Conservation (phyloP, 2,113 vertebrate species). For the Protobothrops flavoviridis region DNA sequence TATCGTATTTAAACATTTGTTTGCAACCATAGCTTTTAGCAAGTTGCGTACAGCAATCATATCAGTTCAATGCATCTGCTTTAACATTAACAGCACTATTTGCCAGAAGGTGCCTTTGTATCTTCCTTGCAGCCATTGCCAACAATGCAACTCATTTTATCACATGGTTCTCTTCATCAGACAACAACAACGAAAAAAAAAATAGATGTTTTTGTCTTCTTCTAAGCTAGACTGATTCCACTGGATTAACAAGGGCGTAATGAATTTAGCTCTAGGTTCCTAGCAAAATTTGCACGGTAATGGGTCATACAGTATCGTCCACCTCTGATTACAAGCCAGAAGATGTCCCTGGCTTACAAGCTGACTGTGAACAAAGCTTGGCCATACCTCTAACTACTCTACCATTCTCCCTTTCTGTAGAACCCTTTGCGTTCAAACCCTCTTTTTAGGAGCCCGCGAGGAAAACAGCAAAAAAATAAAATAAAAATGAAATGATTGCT, state of each 20-base stretch:
- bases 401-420: not conserved
- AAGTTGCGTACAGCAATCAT: not conserved
- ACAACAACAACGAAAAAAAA: not conserved
- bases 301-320: not conserved
- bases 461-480: not conserved
- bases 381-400: not conserved
- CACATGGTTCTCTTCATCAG: not conserved
- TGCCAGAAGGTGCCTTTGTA: not conserved
- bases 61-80: not conserved
- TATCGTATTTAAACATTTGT: not conserved
- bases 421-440: not conserved
- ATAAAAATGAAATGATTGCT: not conserved
- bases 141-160: not conserved
- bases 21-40: not conserved
- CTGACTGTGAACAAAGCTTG: not conserved
- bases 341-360: not conserved
- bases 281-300: not conserved
- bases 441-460: not conserved
- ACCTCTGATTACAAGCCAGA: not conserved
- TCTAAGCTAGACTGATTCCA: not conserved
- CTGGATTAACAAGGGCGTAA: not conserved
- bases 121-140: not conserved
- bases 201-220: not conserved
- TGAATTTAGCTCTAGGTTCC: not conserved
- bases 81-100: not conserved